Percentiles rank a stretch among this genome's conserved stretches.
These are phyloP conservation scores for Hemicordylus capensis DNA, from an alignment of 2,113 vertebrate genomes.

Conservation along the genomic window DNA sequence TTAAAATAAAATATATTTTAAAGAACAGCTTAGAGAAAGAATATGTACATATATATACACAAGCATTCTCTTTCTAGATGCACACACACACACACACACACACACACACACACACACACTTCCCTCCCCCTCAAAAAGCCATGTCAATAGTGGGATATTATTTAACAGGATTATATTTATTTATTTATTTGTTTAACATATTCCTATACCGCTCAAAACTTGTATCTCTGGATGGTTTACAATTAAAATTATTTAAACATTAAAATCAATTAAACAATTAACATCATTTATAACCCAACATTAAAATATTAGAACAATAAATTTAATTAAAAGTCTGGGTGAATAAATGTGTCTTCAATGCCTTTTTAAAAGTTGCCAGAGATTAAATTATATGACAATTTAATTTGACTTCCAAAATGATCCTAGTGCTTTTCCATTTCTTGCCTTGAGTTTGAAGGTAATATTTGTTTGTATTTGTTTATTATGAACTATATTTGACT, in stretches of 20 bases:
- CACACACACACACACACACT: too few species aligned
- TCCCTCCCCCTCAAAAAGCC: background rate
- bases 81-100: background rate
- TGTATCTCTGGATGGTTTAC: too few species aligned
- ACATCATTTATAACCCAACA: too few species aligned
- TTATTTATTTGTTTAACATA: too few species aligned
- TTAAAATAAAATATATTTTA: conserved; percentile 56
- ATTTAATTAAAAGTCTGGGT: too few species aligned
- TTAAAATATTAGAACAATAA: too few species aligned
- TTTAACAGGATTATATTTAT: too few species aligned
- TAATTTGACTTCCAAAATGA: background rate
- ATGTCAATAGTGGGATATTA: background rate
- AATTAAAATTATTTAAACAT: too few species aligned
- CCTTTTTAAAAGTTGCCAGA: too few species aligned
- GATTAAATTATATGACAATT: background rate
- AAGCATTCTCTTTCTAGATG: background rate
- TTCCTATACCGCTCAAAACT: too few species aligned
- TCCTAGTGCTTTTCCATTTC: background rate
- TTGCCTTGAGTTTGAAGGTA: background rate
- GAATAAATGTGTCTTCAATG: too few species aligned
- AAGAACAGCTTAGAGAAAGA: conserved; percentile 36
- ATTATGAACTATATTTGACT: background rate
- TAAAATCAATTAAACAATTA: too few species aligned
- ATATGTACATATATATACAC: background rate
- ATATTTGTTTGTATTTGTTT: background rate